A percentile compares a stretch with the other conserved stretches of the same genome.
These are phyloP conservation scores for Eumaeus atala DNA, from an alignment of 1,140 invertebrate species.

Conservation along the genomic window DNA sequence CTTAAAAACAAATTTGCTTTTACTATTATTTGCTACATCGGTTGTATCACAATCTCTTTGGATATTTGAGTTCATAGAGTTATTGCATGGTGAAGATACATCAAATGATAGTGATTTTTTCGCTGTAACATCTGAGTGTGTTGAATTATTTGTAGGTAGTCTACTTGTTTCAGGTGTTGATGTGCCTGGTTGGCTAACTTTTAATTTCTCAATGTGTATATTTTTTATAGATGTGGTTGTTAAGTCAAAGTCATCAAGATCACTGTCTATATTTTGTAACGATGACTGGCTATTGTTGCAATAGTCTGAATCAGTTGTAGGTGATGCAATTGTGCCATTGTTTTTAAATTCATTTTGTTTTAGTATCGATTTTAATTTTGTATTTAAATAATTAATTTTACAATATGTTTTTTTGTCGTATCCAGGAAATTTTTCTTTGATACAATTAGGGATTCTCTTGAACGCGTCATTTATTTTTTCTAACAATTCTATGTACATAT, in stretches of 20 bases:
- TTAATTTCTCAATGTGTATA: constrained; percentile 17
- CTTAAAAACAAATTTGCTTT: constrained; percentile 66
- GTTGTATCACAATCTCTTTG: constrained; percentile 29
- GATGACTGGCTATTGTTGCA: constrained; percentile 27
- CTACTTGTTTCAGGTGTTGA: constrained; percentile 40
- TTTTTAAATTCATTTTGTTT: neutral
- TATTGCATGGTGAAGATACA: constrained; percentile 34
- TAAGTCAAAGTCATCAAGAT: constrained; percentile 40
- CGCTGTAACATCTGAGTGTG: constrained; percentile 34
- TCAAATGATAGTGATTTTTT: constrained; percentile 46
- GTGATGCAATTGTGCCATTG: neutral
- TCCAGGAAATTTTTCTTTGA: constrained; percentile 59
- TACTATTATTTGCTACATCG: constrained; percentile 33
- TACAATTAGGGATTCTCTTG: constrained; percentile 59
- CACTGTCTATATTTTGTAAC: constrained; percentile 25
- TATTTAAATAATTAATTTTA: constrained; percentile 50
- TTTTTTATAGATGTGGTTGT: constrained; percentile 22
- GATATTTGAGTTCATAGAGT: constrained; percentile 25
- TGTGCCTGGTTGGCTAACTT: constrained; percentile 25
- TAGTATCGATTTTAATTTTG: constrained; percentile 44
- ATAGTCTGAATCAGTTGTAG: constrained; percentile 12
- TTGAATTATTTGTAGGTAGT: constrained; percentile 31
- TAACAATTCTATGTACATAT: constrained; percentile 60
- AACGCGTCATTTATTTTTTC: constrained; percentile 63
- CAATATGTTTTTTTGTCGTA: constrained; percentile 52